Conservation (phyloP, 2,113 vertebrate species). For the Pseudopodoces humilis region DNA sequence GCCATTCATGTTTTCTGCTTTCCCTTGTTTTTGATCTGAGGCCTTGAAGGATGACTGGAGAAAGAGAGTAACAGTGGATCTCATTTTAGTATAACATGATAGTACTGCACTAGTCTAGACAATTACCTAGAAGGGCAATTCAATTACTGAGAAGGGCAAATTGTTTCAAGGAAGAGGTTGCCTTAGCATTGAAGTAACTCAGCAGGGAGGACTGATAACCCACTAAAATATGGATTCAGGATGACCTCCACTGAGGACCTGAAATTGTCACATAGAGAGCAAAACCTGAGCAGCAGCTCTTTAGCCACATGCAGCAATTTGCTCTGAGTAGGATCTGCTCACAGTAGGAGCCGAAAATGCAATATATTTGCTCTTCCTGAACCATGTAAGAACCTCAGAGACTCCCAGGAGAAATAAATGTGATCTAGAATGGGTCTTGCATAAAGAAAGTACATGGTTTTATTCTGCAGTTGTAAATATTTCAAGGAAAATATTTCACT, state of each 20-base stretch:
- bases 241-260: not conserved
- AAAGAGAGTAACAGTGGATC: not conserved
- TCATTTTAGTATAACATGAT: not conserved
- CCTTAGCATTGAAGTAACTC: not conserved
- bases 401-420: not conserved
- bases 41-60: not conserved
- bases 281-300: not conserved
- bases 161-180: not conserved
- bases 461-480: not conserved
- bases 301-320: not conserved
- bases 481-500: not conserved
- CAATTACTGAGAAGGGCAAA: not conserved
- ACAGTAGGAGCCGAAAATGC: not conserved
- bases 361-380: not conserved
- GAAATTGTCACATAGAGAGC: slow-evolving; percentile 21
- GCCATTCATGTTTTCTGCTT: not conserved
- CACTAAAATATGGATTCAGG: not conserved
- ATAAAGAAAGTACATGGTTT: not conserved
- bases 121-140: not conserved
- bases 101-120: not conserved
- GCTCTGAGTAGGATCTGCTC: not conserved
- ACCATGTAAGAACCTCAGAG: not conserved
- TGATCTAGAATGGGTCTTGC: not conserved
- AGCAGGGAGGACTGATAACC: not conserved
- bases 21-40: not conserved